Evolutionary conservation across 30 jellyfish, hydroid and myxozoan genomes (phyloP).

Genomic region (Aurelia sp.): DNA sequence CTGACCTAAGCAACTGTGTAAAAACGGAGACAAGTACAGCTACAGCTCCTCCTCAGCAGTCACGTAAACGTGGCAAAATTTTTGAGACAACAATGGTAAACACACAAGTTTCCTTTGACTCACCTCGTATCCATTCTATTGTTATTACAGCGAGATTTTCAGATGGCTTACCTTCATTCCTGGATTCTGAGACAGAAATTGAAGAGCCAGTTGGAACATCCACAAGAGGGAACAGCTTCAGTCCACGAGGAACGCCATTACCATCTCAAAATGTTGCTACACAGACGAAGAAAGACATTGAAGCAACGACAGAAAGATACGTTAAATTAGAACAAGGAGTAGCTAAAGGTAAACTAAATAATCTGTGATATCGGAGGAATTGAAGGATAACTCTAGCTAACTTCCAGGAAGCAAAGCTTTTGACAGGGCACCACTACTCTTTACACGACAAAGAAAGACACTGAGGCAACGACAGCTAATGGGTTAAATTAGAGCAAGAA

Average conservation of each 20-base stretch:
- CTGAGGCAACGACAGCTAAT: constrained; percentile 4
- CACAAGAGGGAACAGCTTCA: constrained; percentile 89
- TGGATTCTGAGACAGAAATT: constrained; percentile 76
- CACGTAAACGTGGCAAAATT: too few relatives aligned
- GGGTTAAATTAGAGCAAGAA: constrained; percentile 19
- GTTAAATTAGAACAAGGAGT: constrained; percentile 38
- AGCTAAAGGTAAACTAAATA: background rate
- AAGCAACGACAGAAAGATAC: constrained; percentile 27
- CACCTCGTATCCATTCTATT: too few relatives aligned
- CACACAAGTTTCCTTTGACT: too few relatives aligned
- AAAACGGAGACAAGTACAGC: too few relatives aligned
- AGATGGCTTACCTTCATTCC: constrained; percentile 62
- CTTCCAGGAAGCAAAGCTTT: too few relatives aligned
- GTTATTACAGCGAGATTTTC: constrained; percentile 45
- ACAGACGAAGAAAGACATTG: constrained; percentile 27
- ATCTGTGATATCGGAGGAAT: background rate
- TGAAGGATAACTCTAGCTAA: too few relatives aligned
- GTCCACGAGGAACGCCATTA: constrained; percentile 50
- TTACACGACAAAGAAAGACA: constrained; percentile 30
- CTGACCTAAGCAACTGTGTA: too few relatives aligned
- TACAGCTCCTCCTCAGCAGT: too few relatives aligned
- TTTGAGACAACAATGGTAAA: too few relatives aligned
- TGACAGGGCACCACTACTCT: too few relatives aligned
- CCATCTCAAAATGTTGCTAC: constrained; percentile 40
- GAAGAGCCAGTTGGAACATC: constrained; percentile 98